Percentiles rank a stretch among this genome's conserved stretches.
Evolutionary conservation across 2,888 invertebrate species (phyloP).

Genomic region (Gari tellinella): DNA sequence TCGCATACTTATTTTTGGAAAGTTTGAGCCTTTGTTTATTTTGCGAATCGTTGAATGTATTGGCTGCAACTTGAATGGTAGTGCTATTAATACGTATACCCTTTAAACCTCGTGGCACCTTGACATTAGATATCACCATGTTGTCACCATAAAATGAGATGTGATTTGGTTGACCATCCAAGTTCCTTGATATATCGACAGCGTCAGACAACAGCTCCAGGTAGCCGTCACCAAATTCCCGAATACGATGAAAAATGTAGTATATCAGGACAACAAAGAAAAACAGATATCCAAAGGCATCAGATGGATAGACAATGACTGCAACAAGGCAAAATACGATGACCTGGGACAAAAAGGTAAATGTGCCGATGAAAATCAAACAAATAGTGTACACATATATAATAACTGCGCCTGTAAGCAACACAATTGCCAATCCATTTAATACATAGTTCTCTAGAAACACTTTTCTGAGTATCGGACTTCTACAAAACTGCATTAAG

Average conservation of each 20-base stretch:
- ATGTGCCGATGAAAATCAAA: conserved; percentile 41
- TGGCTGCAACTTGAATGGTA: conserved; percentile 18
- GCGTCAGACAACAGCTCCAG: conserved; percentile 36
- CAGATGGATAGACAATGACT: conserved; percentile 39
- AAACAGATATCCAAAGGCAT: conserved; percentile 43
- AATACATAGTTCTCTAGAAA: not conserved
- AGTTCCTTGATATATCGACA: conserved; percentile 31
- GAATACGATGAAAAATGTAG: conserved; percentile 36
- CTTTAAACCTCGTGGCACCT: conserved; percentile 1
- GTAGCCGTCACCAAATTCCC: conserved; percentile 36
- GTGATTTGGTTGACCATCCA: conserved; percentile 24
- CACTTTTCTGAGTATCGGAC: not conserved
- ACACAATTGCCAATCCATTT: conserved; percentile 5
- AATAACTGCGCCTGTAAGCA: conserved; percentile 3
- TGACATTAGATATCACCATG: conserved; percentile 33
- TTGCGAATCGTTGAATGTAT: not conserved
- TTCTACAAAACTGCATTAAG: not conserved
- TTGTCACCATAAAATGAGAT: conserved; percentile 10
- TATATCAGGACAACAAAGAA: conserved; percentile 47
- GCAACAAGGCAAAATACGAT: conserved; percentile 47
- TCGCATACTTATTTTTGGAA: conserved; percentile 26
- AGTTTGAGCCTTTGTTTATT: conserved; percentile 2
- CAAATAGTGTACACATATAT: conserved; percentile 25
- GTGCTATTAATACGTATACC: conserved; percentile 17
- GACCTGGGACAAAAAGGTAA: conserved; percentile 37